Percentiles rank a stretch among this genome's conserved stretches.
phyloP scores from a whole-genome alignment of 2,113 vertebrate genomes.

The Vidua macroura region DNA sequence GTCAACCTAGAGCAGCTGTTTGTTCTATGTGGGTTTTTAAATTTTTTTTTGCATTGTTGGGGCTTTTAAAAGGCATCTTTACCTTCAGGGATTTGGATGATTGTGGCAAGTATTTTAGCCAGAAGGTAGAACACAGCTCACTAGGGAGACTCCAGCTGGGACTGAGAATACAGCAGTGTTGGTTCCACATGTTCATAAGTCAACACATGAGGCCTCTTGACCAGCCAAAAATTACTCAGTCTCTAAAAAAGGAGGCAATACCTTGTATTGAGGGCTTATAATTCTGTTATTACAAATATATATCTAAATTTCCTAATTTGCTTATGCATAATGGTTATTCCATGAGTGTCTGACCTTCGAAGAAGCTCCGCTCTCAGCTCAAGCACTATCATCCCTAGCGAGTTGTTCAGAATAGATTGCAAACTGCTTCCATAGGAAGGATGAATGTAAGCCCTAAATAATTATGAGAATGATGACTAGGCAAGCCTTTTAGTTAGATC shows the following conservation, averaged over 20 bases:
- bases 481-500: conserved; percentile 37
- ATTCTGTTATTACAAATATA: neutral
- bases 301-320: neutral
- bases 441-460: conserved; percentile 50
- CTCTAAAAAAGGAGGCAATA: neutral
- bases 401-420: conserved; percentile 27
- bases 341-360: neutral
- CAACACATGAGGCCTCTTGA: neutral
- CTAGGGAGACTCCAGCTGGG: conserved; percentile 30
- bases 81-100: conserved; percentile 26
- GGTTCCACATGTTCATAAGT: neutral
- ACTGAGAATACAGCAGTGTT: neutral
- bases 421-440: conserved; percentile 38
- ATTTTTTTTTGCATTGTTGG: neutral
- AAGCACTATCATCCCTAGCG: neutral
- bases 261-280: neutral
- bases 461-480: conserved; percentile 47
- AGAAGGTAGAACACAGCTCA: conserved; percentile 37
- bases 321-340: neutral
- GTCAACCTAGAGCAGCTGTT: neutral
- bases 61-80: neutral
- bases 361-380: neutral
- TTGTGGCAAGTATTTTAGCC: conserved; percentile 18
- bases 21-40: neutral
- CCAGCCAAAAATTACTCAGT: neutral